A percentile compares a stretch with the other conserved stretches of the same genome.
Conservation (phyloP, 2,113 vertebrate species). For the Nothocercus julius region DNA sequence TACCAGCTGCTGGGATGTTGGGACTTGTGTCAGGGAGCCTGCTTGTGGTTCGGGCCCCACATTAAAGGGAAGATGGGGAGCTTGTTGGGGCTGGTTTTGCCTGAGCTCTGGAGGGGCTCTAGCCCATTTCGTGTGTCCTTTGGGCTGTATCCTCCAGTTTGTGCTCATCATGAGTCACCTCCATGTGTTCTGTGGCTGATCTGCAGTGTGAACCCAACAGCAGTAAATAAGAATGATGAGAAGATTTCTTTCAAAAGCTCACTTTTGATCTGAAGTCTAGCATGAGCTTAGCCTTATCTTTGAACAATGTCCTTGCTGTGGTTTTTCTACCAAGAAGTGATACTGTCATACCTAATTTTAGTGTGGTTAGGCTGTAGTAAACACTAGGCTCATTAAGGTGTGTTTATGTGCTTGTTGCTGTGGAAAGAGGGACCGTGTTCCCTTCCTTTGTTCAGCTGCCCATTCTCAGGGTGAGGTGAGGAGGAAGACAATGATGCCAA, state of each 20-base stretch:
- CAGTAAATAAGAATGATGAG: too few relatives aligned
- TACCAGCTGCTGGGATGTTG: neutral
- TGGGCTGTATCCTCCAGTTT: neutral
- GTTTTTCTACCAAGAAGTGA: neutral
- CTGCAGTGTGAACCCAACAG: neutral
- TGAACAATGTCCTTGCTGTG: neutral
- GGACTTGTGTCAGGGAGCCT: neutral
- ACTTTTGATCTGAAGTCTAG: neutral
- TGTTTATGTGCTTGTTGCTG: neutral
- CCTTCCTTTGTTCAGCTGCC: neutral
- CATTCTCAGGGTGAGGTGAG: accelerated
- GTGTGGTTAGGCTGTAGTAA: neutral
- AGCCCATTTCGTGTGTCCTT: neutral
- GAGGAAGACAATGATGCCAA: neutral
- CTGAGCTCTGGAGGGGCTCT: neutral
- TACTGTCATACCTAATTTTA: neutral
- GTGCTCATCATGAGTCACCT: neutral
- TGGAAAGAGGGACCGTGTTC: neutral
- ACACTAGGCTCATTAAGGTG: neutral
- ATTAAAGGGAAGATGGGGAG: neutral
- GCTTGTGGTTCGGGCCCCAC: neutral
- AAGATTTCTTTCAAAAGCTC: neutral
- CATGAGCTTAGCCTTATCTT: neutral
- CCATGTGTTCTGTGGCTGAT: neutral
- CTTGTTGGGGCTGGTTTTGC: neutral